Base-by-base conservation (phyloP, 2,797 vertebrate genomes). In the Sternotherus odoratus region DNA sequence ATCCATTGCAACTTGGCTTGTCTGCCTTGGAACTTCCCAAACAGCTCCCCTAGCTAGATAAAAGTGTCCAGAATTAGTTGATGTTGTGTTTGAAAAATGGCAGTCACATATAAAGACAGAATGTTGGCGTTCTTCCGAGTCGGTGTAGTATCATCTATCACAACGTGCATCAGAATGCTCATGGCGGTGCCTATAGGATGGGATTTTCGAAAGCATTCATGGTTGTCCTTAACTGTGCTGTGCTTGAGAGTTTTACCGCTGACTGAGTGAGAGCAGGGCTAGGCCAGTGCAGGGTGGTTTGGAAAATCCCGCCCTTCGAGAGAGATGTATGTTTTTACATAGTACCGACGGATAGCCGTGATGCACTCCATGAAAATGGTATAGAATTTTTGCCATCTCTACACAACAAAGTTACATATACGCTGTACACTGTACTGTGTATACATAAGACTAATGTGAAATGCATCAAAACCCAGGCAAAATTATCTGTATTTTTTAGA, bases 1-100 rank as follows among this genome's bases (percentile, higher is more conserved):
- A 90, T 92, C 66, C 17, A 53, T 96, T 86, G 80, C 46, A 91
- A 57, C 16, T 46, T 90, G 78, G 69, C 82, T 94, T 89, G 16
- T 79, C 79, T 89, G 51, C 79, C 60, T 53, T 85, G 56, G 46
- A 75, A 88, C 94, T 97, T 82, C 69, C 82, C 30, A 75, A 78
- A 78, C 77, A 53, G 83, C 79, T 92, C 92, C 63, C 80, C 6
- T 95, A 72, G 75, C 87, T 83, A 79, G 74, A 56, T 51, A 81
- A 79, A 91, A 80, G 79, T 69, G 36, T 56, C 16, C 51, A 88
- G 85, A 88, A 77, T 82, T 13, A 85, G 85, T 77, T 86, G 49
- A 4, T 95, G 16, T 90, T 92, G 89, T 79, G 16, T 90, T 60
- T 93, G 82, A 86, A 83, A 3, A 12, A 75, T 89, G 79, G 53